Conservation (phyloP, 2,888 invertebrate genomes). For the Eristalinus aeneus region DNA sequence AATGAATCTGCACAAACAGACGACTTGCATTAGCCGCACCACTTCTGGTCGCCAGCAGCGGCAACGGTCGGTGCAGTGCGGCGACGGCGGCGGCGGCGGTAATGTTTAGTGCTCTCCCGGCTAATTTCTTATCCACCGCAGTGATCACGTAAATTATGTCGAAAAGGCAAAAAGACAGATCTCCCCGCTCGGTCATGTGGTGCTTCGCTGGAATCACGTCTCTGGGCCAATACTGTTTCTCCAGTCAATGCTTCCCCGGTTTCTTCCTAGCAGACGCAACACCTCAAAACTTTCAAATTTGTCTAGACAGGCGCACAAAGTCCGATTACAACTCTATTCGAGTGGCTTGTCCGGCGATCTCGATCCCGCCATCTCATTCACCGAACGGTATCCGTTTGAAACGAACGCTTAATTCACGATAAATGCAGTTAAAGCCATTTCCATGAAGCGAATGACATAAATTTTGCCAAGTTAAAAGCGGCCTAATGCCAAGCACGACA, state of each 20-base stretch:
- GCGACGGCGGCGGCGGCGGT: constrained; percentile 15
- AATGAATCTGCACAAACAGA: constrained; percentile 50
- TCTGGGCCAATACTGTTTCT: constrained; percentile 44
- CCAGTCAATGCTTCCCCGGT: background rate
- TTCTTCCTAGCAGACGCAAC: constrained; percentile 62
- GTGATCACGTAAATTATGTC: constrained; percentile 70
- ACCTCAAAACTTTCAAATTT: constrained; percentile 71
- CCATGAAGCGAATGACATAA: constrained; percentile 55
- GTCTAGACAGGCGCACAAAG: constrained; percentile 57
- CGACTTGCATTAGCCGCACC: constrained; percentile 17
- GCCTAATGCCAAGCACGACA: constrained; percentile 3
- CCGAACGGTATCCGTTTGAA: constrained; percentile 43
- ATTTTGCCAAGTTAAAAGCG: constrained; percentile 46
- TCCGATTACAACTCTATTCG: constrained; percentile 66
- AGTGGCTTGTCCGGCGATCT: constrained; percentile 56
- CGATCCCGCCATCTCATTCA: constrained; percentile 14
- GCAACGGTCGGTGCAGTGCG: too few relatives aligned
- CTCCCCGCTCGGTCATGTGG: constrained; percentile 25
- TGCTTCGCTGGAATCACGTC: constrained; percentile 44
- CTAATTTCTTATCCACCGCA: constrained; percentile 66
- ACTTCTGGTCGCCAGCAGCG: background rate
- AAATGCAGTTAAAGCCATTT: constrained; percentile 64
- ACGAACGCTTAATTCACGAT: constrained; percentile 66
- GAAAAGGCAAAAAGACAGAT: constrained; percentile 33
- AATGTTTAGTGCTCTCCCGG: constrained; percentile 46